Evolutionary conservation across 2,888 invertebrate species (phyloP).

Genomic region (Caenorhabditis uteleia): DNA sequence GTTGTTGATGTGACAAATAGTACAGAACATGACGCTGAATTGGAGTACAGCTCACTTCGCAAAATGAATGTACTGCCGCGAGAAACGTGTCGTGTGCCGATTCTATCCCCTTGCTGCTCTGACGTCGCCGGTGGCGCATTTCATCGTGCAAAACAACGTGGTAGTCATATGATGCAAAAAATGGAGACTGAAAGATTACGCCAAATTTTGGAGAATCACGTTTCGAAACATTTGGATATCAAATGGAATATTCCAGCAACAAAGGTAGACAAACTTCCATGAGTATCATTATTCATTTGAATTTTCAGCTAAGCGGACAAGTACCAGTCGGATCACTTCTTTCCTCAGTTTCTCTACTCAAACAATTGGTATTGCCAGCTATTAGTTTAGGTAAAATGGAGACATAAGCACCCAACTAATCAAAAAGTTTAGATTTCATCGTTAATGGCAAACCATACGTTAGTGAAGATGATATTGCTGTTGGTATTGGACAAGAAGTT

Average conservation of each 20-base stretch:
- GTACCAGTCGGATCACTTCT: conserved; percentile 67
- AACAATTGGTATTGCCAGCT: conserved; percentile 66
- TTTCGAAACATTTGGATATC: conserved; percentile 65
- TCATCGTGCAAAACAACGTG: conserved; percentile 59
- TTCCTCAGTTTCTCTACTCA: conserved; percentile 65
- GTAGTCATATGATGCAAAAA: conserved; percentile 67
- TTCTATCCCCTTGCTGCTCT: conserved; percentile 67
- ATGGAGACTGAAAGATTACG: conserved; percentile 59
- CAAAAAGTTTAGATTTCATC: conserved; percentile 43
- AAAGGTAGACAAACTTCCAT: conserved; percentile 33
- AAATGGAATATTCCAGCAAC: conserved; percentile 62
- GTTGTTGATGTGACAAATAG: conserved; percentile 67
- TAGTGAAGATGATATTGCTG: conserved; percentile 61
- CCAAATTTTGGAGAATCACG: conserved; percentile 59
- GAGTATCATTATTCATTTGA: not conserved
- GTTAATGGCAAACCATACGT: conserved; percentile 57
- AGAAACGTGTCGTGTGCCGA: conserved; percentile 67
- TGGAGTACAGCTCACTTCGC: conserved; percentile 57
- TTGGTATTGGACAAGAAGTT: conserved; percentile 61
- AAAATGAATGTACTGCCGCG: conserved; percentile 63
- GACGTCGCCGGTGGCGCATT: conserved; percentile 64
- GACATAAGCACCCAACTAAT: not conserved
- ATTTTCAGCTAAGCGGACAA: conserved; percentile 57
- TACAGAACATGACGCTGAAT: conserved; percentile 66
- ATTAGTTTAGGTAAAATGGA: conserved; percentile 54